Evolutionary conservation across 1,140 invertebrate species (phyloP).

Genomic region (Thereuonema tuberculata): DNA sequence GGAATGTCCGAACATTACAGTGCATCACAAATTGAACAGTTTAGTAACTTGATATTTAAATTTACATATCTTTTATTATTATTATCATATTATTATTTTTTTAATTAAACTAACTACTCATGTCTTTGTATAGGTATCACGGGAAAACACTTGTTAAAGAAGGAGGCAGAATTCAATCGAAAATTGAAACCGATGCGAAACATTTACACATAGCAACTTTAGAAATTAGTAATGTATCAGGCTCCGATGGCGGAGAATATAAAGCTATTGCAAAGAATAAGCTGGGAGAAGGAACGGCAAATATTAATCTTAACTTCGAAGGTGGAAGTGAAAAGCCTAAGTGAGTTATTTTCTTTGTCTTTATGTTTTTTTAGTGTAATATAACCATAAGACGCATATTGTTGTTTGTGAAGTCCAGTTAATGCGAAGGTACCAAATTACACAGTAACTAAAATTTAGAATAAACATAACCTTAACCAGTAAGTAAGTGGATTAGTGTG

Average conservation of each 20-base stretch:
- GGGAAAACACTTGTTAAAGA: constrained; percentile 61
- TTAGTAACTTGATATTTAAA: neutral
- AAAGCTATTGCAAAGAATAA: constrained; percentile 82
- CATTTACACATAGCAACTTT: constrained; percentile 71
- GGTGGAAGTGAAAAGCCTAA: constrained; percentile 53
- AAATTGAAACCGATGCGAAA: constrained; percentile 51
- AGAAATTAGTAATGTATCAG: constrained; percentile 67
- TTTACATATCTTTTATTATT: neutral
- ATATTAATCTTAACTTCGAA: constrained; percentile 92
- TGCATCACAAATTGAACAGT: neutral
- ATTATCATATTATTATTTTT: neutral
- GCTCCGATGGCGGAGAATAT: constrained; percentile 81
- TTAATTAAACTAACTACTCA: neutral
- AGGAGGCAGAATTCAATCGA: constrained; percentile 58
- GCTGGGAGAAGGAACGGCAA: constrained; percentile 78
- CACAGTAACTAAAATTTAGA: too few species aligned
- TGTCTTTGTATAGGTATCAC: constrained; percentile 58
- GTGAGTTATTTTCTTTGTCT: too few species aligned
- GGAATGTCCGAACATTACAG: neutral
- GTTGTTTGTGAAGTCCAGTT: too few species aligned
- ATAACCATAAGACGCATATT: too few species aligned
- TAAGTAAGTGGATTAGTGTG: too few species aligned
- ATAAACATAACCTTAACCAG: too few species aligned
- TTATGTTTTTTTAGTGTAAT: too few species aligned
- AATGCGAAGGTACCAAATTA: too few species aligned